Conservation (phyloP, 2,888 invertebrate genomes). For the Hedya salicella region DNA sequence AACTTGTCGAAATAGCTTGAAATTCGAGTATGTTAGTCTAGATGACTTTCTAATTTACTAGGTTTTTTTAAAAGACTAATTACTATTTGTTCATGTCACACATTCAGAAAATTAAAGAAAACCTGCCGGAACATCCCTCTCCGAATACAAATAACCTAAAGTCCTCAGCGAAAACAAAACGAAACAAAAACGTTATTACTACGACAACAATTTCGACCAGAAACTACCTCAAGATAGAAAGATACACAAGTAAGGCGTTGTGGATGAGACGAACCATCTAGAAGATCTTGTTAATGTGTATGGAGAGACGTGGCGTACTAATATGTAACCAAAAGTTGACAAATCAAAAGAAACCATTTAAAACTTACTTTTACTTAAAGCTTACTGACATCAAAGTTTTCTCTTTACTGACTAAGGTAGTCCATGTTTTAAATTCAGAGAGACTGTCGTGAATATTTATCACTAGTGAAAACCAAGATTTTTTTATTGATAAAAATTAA, state of each 20-base stretch:
- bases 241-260: conserved; percentile 84
- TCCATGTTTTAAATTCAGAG: not conserved
- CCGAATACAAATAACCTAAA: conserved; percentile 45
- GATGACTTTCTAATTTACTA: too few species aligned
- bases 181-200: conserved; percentile 58
- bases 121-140: conserved; percentile 21
- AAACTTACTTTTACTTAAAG: not conserved
- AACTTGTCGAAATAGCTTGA: too few species aligned
- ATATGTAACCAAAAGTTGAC: conserved; percentile 32
- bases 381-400: not conserved
- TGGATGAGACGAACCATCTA: conserved; percentile 76
- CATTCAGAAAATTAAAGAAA: not conserved
- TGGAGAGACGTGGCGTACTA: conserved; percentile 42
- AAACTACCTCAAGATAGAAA: conserved; percentile 82
- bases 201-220: conserved; percentile 73
- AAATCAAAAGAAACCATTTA: conserved; percentile 2
- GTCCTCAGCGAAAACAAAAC: conserved; percentile 55
- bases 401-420: not conserved
- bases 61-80: too few species aligned
- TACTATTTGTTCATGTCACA: too few species aligned
- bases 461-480: conserved; percentile 1
- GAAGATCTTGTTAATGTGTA: conserved; percentile 63
- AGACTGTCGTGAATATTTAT: not conserved
- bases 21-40: too few species aligned
- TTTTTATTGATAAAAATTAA: too few species aligned